These are phyloP conservation scores for Mercenaria mercenaria DNA, from an alignment of 1,140 invertebrate species.

Conservation along the genomic window DNA sequence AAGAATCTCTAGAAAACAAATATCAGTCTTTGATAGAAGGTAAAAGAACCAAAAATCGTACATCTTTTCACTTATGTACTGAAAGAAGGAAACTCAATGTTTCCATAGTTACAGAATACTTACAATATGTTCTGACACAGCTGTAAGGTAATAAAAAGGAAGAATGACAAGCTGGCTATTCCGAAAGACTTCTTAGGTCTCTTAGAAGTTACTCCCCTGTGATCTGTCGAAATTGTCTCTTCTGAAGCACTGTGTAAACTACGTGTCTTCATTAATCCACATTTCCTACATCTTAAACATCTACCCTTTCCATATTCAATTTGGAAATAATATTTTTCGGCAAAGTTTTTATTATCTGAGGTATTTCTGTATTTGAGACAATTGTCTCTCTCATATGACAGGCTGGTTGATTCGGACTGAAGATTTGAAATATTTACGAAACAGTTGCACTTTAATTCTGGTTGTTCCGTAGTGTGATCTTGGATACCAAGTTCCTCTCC, in stretches of 20 bases:
- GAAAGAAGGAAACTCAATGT: no score
- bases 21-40: no score
- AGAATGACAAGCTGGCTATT: neutral
- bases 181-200: neutral
- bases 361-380: neutral
- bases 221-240: neutral
- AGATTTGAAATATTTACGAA: neutral
- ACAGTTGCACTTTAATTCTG: neutral
- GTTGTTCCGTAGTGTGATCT: neutral
- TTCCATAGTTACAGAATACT: no score
- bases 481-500: neutral
- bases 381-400: neutral
- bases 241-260: neutral
- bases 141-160: neutral
- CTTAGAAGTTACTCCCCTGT: neutral
- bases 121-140: conserved; percentile 18
- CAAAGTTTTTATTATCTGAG: neutral
- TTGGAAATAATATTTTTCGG: neutral
- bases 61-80: no score
- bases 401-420: neutral
- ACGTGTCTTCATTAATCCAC: neutral
- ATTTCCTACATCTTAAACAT: neutral
- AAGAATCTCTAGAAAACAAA: no score
- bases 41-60: no score
- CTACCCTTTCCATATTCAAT: neutral